Conservation (phyloP, 2,888 invertebrate genomes). For the Netelia inedita region DNA sequence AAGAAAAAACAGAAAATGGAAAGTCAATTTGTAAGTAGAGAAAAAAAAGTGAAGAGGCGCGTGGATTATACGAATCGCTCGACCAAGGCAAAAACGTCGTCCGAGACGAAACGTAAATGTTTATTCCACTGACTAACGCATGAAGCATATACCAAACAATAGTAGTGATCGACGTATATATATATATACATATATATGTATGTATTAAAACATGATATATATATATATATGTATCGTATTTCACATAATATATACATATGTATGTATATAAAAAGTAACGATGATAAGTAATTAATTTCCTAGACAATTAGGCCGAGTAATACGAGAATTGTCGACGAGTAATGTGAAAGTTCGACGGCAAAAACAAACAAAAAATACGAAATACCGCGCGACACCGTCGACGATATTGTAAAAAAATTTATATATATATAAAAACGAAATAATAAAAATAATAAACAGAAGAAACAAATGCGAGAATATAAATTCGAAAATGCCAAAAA, state of each 20-base stretch:
- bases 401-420: slow-evolving; percentile 50
- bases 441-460: slow-evolving; percentile 17
- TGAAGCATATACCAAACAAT: slow-evolving; percentile 50
- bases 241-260: slow-evolving; percentile 25
- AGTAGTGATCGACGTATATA: slow-evolving; percentile 58
- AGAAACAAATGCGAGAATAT: slow-evolving; percentile 34
- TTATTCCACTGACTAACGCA: slow-evolving; percentile 46
- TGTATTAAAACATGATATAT: slow-evolving; percentile 47
- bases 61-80: slow-evolving; percentile 24
- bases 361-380: not conserved
- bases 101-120: slow-evolving; percentile 13
- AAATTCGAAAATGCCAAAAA: slow-evolving; percentile 35
- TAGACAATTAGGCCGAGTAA: slow-evolving; percentile 54
- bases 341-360: slow-evolving; percentile 20
- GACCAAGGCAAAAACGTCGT: slow-evolving; percentile 15
- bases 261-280: slow-evolving; percentile 44
- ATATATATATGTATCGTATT: slow-evolving; percentile 32
- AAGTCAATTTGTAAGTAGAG: slow-evolving; percentile 77
- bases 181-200: slow-evolving; percentile 36
- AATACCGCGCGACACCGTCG: slow-evolving; percentile 21
- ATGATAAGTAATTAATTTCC: slow-evolving; percentile 60
- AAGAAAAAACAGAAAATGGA: slow-evolving; percentile 64
- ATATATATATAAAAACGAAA: slow-evolving; percentile 23
- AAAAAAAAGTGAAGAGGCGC: slow-evolving; percentile 10
- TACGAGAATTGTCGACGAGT: slow-evolving; percentile 28